Base-by-base conservation (phyloP, 2,113 vertebrate genomes). In the Hyla sarda region DNA sequence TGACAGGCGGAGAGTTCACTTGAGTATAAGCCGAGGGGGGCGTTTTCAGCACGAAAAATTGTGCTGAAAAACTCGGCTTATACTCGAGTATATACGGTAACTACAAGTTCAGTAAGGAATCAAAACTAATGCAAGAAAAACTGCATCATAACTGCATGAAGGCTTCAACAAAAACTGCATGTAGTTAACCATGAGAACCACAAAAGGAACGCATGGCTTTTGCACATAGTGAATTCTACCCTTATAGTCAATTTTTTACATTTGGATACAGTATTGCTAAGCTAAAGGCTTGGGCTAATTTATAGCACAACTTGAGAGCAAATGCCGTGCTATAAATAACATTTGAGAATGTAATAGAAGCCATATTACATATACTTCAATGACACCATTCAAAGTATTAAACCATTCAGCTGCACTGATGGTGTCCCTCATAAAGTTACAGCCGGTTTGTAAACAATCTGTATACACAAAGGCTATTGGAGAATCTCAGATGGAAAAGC, bases 391-490 rank as follows among this genome's bases (percentile, higher is more conserved):
- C 6, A 19, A 9, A 25, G 45, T 48, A 50, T 76, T 52, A 52
- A 28, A 48, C 25, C 11, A 73, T 74, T 41, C 45, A 23, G 72
- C 21, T 62, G 54, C 32, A 41, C 32, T 45, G n/a, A 80, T 37
- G 19, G 1, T 45, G 56, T 58, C 77, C 54, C 10, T 14, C 23
- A n/a, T 58, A 58, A n/a, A 62, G 8, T 17, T 62, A 25, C 54
- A 60, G 45, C 62, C 23, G 19, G 28, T 82, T 71, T 52, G 28
- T 82, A 82, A 82, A 72, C 69, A 54, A 71, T 30, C n/a, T 52
- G 41, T 76, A 52, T 76, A 76, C 52, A 76, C 47, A 30, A 50
- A 52, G 25, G 7, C 45, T 30, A 76, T 76, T 50, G 30, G 58
- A 67, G 60, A 28, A 52, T 30, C 28, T 79, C 52, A 45, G 48